A percentile compares a stretch with the other conserved stretches of the same genome.
Conservation (phyloP, 2,113 vertebrate genomes). For the Bettongia penicillata region DNA sequence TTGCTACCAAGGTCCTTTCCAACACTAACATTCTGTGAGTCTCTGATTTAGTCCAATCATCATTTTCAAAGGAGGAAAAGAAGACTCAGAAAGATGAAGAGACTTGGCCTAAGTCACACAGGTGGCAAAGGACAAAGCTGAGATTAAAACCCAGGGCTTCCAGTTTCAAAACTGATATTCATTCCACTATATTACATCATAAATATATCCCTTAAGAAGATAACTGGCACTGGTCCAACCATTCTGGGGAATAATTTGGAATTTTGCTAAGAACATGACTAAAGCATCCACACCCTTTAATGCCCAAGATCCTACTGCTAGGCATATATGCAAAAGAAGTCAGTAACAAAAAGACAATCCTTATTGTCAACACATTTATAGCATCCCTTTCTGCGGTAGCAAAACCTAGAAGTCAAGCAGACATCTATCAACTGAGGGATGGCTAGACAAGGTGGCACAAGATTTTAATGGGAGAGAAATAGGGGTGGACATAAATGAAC, state of each 20-base stretch:
- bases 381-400: background rate
- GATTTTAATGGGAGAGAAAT: background rate
- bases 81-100: background rate
- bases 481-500: background rate
- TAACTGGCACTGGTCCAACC: background rate
- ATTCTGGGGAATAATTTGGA: background rate
- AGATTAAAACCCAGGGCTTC: background rate
- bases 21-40: background rate
- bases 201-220: background rate
- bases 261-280: background rate
- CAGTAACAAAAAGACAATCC: background rate
- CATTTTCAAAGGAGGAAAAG: background rate
- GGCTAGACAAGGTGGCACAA: background rate
- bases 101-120: background rate
- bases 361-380: background rate
- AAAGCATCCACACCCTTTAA: background rate
- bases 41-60: background rate
- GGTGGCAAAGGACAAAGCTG: background rate
- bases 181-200: background rate
- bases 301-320: background rate
- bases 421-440: background rate
- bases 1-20: background rate
- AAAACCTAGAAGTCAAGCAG: background rate
- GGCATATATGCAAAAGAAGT: background rate
- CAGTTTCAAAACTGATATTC: background rate